Evolutionary conservation across 2,797 vertebrate genomes (phyloP), one percentile per base, ranked within the genome.

Genomic region (Lophius americanus): DNA sequence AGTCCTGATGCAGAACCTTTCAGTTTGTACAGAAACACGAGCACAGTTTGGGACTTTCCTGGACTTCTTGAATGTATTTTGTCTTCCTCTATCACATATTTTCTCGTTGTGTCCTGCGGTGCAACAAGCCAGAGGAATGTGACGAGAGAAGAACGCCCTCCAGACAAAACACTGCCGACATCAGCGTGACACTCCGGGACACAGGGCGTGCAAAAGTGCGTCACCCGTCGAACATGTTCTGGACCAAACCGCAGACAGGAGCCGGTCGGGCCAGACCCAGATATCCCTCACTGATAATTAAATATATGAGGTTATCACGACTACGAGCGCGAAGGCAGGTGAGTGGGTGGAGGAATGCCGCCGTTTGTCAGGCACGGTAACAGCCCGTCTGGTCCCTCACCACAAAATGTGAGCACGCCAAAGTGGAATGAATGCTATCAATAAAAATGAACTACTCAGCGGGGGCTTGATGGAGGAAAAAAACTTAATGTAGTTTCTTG

Each of bases 281-380:
- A 59, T 32, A 13, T 54, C 35, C 5, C 23, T 23, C 9, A 4
- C 48, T 4, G 50, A 49, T 52, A 10, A 7, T 35, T 33, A 64
- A 59, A 63, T 35, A 59, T 33, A 71, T 35, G 3, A 13, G 9
- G 53, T 75, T 68, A 74, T 64, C 67, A 44, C 36, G 5, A 35
- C 43, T 7, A 36, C 53, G 36, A 71, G 71, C 49, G 8, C 51
- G 47, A 37, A 59, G 47, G 60, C 71, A 69, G 69, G 72, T 68
- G 85, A 82, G 82, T 76, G 76, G 82, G 83, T 75, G 75, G 76
- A 68, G 67, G 64, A 82, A 84, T 64, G 59, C 13, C 59, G 54
- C 5, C 37, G 63, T 65, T 63, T 57, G 1, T 23, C 36, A 63
- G 12, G 37, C 23, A 44, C 4, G 49, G 43, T 11, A 62, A 48